Evolutionary conservation across 2,888 invertebrate species (phyloP).

Genomic region (Pteria penguin): DNA sequence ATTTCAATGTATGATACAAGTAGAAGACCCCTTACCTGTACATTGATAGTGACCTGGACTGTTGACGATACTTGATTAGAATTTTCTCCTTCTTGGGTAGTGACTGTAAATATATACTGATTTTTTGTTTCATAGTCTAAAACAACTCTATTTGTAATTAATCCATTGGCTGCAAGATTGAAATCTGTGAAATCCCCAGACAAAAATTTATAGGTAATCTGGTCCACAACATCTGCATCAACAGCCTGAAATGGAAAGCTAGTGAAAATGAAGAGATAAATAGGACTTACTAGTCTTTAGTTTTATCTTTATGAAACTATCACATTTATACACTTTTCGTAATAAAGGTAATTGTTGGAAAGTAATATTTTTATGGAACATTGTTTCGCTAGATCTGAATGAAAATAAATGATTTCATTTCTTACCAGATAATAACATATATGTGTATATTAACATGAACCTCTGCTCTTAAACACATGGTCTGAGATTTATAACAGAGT

Average conservation of each 20-base stretch:
- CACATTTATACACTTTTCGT: no score
- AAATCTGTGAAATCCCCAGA: slow-evolving; percentile 33
- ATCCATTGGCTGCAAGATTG: slow-evolving; percentile 37
- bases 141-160: slow-evolving; percentile 47
- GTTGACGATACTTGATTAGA: slow-evolving; percentile 49
- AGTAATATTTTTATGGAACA: no score
- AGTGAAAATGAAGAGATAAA: no score
- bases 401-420: no score
- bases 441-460: no score
- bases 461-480: no score
- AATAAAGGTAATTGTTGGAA: no score
- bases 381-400: no score
- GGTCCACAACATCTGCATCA: slow-evolving; percentile 54
- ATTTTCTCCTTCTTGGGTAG: slow-evolving; percentile 59
- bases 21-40: slow-evolving; percentile 41
- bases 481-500: no score
- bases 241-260: slow-evolving; percentile 49
- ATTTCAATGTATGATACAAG: neutral
- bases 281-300: no score
- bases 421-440: no score
- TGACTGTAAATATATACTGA: slow-evolving; percentile 61
- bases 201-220: slow-evolving; percentile 53
- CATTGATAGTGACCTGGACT: slow-evolving; percentile 59
- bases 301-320: no score
- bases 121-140: slow-evolving; percentile 66